Base-by-base conservation (phyloP, 2,797 vertebrate genomes). In the Psittacula derbiana region DNA sequence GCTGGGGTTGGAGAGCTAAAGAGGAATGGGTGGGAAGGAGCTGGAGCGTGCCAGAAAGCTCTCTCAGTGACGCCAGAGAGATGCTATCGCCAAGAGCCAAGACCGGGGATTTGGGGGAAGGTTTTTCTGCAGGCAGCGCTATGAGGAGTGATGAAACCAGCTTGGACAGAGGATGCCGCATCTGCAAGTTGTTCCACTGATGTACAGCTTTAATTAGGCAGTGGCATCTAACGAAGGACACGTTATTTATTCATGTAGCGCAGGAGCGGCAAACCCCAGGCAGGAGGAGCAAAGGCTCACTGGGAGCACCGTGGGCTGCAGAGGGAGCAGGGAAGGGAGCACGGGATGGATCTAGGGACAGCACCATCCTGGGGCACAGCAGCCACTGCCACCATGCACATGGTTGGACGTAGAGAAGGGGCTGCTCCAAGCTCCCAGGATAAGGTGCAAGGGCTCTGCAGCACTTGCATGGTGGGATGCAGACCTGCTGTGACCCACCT, bases 131-230 rank as follows among this genome's bases (percentile, higher is more conserved):
- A 94, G 78, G 70, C 89, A 67, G 82, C 80, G 93, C 61, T 9
- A n/a, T 0, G 2, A 91, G 92, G 41, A 85, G 81, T 12, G 88
- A 92, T 70, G 83, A 93, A 96, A 88, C 40, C 33, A 1, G 86
- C 74, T 71, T 88, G 88, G 93, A 86, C 87, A 90, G 91, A 80
- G 93, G 82, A 73, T 75, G 83, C 91, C 88, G 2, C 94, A 95
- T 96, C 96, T 97, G 95, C 91, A 85, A 91, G 95, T 86, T 91
- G 93, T 94, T 96, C 85, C 72, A 69, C 86, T 97, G 97, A 97
- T 96, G 94, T 96, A 97, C 93, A 93, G 95, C 95, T 97, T 97
- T 97, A 97, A 97, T 97, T 96, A 97, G 95, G 79, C 92, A 44
- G 80, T n/a, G n/a, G 91, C 92, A 91, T 65, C 93, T 93, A 97